Base-by-base conservation (phyloP, 2,797 vertebrate genomes). In the Nannoperca australis region DNA sequence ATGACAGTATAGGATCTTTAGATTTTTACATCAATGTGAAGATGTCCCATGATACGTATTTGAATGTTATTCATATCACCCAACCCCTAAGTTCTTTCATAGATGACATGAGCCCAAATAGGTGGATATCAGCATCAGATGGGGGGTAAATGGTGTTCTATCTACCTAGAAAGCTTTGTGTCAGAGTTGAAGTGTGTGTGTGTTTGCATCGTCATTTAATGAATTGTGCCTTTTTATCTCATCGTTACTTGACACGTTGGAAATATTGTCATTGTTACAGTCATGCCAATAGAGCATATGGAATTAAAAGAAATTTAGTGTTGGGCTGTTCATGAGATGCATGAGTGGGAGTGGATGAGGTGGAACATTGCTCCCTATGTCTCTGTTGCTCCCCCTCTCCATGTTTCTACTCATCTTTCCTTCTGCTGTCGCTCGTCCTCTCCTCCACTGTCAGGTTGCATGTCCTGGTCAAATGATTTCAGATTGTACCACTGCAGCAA, bases 291-390 rank as follows among this genome's bases (percentile, higher is more conserved):
- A 38, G 3, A 38, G 10, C 36, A 38, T 38, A 11, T 11, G 10
- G 36, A 38, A 38, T 38, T 38, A 38, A 38, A 38, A 38, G 3
- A 10, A 38, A 38, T 11, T 10, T 9, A 38, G 42, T 58, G 50
- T 58, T 14, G 18, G 72, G 55, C 60, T 65, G 59, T 78, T 81
- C 54, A 73, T 71, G 85, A 73, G 66, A 89, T 74, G 83, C 84
- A 76, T 83, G 87, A 85, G 85, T 92, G 84, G 81, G 86, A 88
- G 83, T 87, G 86, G 79, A 89, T 90, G 87, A 91, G 86, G 82
- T 75, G 82, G 85, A 92, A 86, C 79, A 78, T 81, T 44, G 51
- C 71, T 65, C 76, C 70, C 32, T 69, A 72, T 34, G 36, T 61
- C 49, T 62, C 62, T 55, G 42, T 45, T 32, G 12, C 66, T 58